Base-by-base conservation (phyloP, 53 echinoderm and acorn worm genomes). In the Actinopyga echinites region DNA sequence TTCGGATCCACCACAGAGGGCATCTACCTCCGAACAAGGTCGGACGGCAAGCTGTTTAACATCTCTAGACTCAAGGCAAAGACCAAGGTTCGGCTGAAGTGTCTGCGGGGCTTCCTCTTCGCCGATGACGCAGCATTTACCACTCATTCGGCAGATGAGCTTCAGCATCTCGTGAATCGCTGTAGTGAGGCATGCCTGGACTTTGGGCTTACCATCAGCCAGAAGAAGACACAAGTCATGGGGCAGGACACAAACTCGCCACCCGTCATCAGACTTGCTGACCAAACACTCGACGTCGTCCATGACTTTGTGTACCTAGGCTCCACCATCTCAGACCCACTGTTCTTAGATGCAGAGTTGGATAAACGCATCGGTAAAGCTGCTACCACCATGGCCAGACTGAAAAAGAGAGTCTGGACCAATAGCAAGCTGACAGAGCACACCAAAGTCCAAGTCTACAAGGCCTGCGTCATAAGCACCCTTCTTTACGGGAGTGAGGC, bases 201-300 rank as follows among this genome's bases (percentile, higher is more conserved):
- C 6, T 52, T 79, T 23, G 23, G 43, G 13, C 64, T 82, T 5
- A 83, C 49, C 9, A 83, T 83, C 66, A 65, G 65, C 33, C 17
- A 32, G 10, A 82, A 82, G 63, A 82, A 82, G 29, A 60, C 82
- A 12, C 33, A 61, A 8, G 82, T 82, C 3, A 82, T 82, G 82
- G 42, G 75, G 5, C 75, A 75, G 52, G 45, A 44, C 23, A 30
- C 30, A 2, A 44, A 75, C 17, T 19, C 4, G 15, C 75, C 44
- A 13, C 75, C 53, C 45, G 2, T 12, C n/a, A 37, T 75, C 4
- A 17, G 1, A 19, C 38, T 75, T 44, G 17, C 44, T 10, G 24
- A 75, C 23, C 1, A 17, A 3, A 3, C 3, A 37, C 37, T 37
- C 3, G 37, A 37, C 4, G 7, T 7, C 37, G 37, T 37, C 3